Evolutionary conservation across 2,888 invertebrate species (phyloP), one percentile per base, ranked within the genome.

Genomic region (Mayetiola destructor): DNA sequence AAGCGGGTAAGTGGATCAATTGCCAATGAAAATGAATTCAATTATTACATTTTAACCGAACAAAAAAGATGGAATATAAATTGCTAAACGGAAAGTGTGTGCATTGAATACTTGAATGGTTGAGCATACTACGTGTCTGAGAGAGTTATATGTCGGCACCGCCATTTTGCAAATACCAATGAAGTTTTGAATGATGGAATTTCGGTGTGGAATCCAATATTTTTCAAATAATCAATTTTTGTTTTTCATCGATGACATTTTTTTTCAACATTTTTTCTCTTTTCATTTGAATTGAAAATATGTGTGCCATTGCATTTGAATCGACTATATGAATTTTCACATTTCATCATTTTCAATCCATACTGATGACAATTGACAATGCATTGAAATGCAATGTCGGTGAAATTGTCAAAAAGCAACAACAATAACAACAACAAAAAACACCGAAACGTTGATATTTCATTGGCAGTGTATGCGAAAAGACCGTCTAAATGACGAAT

Each of bases 41-140:
- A n/a, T n/a, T 8, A 18, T 4, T 8, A 36, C 3, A 39, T 39
- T 18, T 39, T 39, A n/a, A n/a, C n/a, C n/a, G n/a, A n/a, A n/a
- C n/a, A n/a, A n/a, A n/a, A n/a, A n/a, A n/a, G n/a, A n/a, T n/a
- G n/a, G n/a, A n/a, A n/a, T n/a, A n/a, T n/a, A n/a, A n/a, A n/a
- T n/a, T n/a, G n/a, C n/a, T n/a, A n/a, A n/a, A n/a, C n/a, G n/a
- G n/a, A n/a, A n/a, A n/a, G n/a, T n/a, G n/a, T n/a, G n/a, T n/a
- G n/a, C n/a, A n/a, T n/a, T n/a, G n/a, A n/a, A n/a, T n/a, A n/a
- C n/a, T n/a, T n/a, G n/a, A n/a, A n/a, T n/a, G n/a, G n/a, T n/a
- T n/a, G n/a, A n/a, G n/a, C n/a, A 48, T 48, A 42, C 48, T 5
- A 48, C 48, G 48, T 48, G 48, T 48, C 48, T 48, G 16, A 20